These are phyloP conservation scores for Entomobrya proxima DNA, from an alignment of 2,888 invertebrate genomes.

Conservation along the genomic window DNA sequence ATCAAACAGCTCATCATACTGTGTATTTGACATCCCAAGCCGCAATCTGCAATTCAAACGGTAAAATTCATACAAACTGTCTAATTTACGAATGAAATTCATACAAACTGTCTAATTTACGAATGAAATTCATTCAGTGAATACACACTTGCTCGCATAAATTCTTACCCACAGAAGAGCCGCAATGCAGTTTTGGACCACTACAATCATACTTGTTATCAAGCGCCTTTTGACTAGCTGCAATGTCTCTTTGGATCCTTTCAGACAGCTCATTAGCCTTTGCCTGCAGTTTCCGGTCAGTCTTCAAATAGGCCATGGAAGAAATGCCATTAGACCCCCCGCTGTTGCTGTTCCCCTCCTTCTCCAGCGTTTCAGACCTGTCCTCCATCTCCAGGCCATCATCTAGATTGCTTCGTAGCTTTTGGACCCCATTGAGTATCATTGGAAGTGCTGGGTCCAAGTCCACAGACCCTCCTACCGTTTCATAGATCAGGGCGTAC, in stretches of 20 bases:
- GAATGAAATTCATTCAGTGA: background rate
- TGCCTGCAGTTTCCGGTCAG: slow-evolving; percentile 23
- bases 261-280: slow-evolving; percentile 27
- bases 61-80: no score
- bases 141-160: background rate
- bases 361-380: slow-evolving; percentile 29
- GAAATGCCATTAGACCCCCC: background rate
- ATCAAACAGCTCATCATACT: slow-evolving; percentile 69
- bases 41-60: no score
- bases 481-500: slow-evolving; percentile 57
- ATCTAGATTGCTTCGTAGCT: background rate
- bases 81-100: no score
- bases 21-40: slow-evolving; percentile 70
- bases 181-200: slow-evolving; percentile 51
- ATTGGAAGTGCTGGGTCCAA: slow-evolving; percentile 55
- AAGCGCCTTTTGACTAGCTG: slow-evolving; percentile 2
- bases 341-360: slow-evolving; percentile 3
- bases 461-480: slow-evolving; percentile 35
- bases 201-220: slow-evolving; percentile 31
- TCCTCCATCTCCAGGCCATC: slow-evolving; percentile 12
- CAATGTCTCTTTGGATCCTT: slow-evolving; percentile 41
- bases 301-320: background rate
- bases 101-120: no score
- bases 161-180: slow-evolving; percentile 60
- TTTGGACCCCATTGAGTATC: slow-evolving; percentile 33